These are phyloP conservation scores for Scomberomorus guttatus DNA, from an alignment of 2,797 vertebrate genomes.

Conservation along the genomic window DNA sequence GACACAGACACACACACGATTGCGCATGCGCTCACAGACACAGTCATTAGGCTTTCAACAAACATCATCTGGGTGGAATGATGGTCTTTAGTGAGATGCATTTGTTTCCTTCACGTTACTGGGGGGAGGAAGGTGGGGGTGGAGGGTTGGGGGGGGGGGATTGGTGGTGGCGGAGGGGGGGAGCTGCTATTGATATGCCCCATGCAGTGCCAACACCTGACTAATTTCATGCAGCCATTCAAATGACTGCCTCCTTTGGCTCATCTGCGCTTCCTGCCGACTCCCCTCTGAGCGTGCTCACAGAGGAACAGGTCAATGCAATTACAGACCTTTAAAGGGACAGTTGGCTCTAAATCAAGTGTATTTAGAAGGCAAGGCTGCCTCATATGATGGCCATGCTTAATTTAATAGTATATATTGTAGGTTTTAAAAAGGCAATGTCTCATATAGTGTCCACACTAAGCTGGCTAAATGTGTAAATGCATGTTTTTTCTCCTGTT, in stretches of 20 bases:
- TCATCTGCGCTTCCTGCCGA: conserved; percentile 71
- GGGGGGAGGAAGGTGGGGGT: conserved; percentile 49
- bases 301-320: conserved; percentile 75
- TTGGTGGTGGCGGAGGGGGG: not conserved
- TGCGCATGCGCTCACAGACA: conserved; percentile 48
- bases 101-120: conserved; percentile 74
- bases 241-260: conserved; percentile 73
- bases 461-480: no score
- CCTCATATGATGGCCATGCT: not conserved
- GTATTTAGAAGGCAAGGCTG: conserved; percentile 8
- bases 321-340: conserved; percentile 68
- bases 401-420: conserved; percentile 1
- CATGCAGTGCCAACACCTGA: conserved; percentile 81
- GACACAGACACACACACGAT: conserved; percentile 41
- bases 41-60: conserved; percentile 70
- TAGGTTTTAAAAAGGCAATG: not conserved
- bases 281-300: conserved; percentile 63
- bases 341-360: conserved; percentile 54
- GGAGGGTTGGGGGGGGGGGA: not conserved
- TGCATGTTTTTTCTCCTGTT: no score
- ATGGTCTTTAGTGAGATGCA: conserved; percentile 68
- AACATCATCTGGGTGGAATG: conserved; percentile 75
- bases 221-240: conserved; percentile 80
- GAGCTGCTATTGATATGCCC: conserved; percentile 74
- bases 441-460: no score